Evolutionary conservation across 2,888 invertebrate genomes (phyloP), one percentile per base, ranked within the genome.

Genomic region (Dynastes maya): DNA sequence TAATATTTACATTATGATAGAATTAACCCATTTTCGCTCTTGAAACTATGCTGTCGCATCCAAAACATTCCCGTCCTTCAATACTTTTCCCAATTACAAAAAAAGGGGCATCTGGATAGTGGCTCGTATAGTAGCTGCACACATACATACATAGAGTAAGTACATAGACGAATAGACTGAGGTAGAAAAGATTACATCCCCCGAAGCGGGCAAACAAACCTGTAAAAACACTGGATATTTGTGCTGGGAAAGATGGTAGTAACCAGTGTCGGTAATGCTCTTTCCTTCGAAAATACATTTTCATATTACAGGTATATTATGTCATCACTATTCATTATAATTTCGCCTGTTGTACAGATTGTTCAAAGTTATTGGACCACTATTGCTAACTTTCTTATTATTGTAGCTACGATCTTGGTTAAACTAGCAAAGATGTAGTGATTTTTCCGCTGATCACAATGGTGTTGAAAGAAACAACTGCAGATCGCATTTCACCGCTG

Each of bases 301-400:
- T 70, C 37, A 32, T 71, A 9, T 53, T 53, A 5, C 55, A 71
- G 32, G 37, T 58, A 40, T 71, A 40, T 55, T 40, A 53, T 16
- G 8, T 37, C 22, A 55, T 58, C 55, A 71, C 55, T 55, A 71
- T 71, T 71, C 55, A 71, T 6, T 1, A 37, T 37, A 55, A 70
- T 70, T 70, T 32, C 53, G 37, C 29, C 70, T 16, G 29, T 70
- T 70, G 55, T 55, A 70, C n/a, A n/a, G 22, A 22, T 22, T 22
- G 22, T 22, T 22, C 22, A 22, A 22, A 22, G 22, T 22, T 22
- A 22, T 22, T 22, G 22, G 22, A 22, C 22, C 22, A 22, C 22
- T 22, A 22, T 22, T 22, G 22, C 22, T 22, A 22, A 22, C 22
- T 22, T 22, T 22, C 22, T 22, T 22, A 22, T 1, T 22, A 22